These are phyloP conservation scores for Asobara japonica DNA, from an alignment of 1,140 invertebrate genomes.

Conservation along the genomic window DNA sequence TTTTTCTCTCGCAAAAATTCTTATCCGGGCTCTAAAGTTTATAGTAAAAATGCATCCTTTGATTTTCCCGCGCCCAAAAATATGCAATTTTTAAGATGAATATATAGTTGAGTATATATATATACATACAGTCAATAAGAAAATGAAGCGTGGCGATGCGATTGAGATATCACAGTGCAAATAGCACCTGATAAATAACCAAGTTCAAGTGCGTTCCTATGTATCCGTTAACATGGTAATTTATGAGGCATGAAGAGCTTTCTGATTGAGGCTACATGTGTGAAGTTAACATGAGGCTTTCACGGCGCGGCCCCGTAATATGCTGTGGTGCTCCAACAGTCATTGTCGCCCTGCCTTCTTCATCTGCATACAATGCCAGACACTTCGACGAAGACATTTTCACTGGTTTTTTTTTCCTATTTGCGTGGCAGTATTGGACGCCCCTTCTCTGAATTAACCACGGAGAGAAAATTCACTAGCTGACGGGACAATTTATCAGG, in stretches of 20 bases:
- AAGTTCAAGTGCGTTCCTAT: conserved; percentile 18
- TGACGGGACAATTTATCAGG: not conserved
- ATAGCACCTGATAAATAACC: conserved; percentile 24
- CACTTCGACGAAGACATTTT: conserved; percentile 47
- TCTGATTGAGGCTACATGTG: not conserved
- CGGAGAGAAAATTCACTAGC: not conserved
- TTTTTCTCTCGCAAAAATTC: too few relatives aligned
- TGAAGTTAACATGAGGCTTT: not conserved
- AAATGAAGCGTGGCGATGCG: too few relatives aligned
- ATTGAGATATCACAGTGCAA: conserved; percentile 2
- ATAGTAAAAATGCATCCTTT: too few relatives aligned
- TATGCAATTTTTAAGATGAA: too few relatives aligned
- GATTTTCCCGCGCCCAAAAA: too few relatives aligned
- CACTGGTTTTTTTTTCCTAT: not conserved
- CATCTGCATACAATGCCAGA: conserved; percentile 65
- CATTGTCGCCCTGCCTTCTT: conserved; percentile 66
- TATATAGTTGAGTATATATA: too few relatives aligned
- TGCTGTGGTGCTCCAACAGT: conserved; percentile 41
- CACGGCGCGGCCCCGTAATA: not conserved
- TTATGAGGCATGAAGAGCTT: conserved; percentile 32
- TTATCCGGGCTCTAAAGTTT: too few relatives aligned
- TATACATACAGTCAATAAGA: too few relatives aligned
- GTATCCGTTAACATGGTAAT: conserved; percentile 61
- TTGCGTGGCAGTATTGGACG: not conserved
- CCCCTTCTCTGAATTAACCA: not conserved